These are phyloP conservation scores for Caenorhabditis sp. DNA, from an alignment of 2,888 invertebrate species.

Conservation along the genomic window DNA sequence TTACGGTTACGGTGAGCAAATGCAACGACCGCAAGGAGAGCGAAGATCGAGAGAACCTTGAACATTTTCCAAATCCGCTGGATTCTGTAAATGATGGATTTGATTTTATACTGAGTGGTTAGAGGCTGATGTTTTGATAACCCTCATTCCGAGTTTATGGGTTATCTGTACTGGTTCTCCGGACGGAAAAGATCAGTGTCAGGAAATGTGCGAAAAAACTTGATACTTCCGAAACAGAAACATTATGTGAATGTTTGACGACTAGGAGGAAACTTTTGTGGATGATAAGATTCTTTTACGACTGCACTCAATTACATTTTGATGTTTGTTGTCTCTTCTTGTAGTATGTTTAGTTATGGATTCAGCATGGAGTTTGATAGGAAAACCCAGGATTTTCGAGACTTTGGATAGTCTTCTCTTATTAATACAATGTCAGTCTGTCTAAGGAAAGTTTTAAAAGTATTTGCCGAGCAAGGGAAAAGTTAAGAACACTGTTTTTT, in stretches of 20 bases:
- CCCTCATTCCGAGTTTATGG: conserved; percentile 20
- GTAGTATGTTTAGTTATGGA: too few relatives aligned
- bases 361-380: too few relatives aligned
- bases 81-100: neutral
- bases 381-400: too few relatives aligned
- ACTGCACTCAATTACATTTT: too few relatives aligned
- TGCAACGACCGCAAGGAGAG: conserved; percentile 13
- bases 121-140: conserved; percentile 30
- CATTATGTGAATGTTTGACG: neutral
- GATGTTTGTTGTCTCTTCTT: too few relatives aligned
- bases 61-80: conserved; percentile 18
- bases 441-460: too few relatives aligned
- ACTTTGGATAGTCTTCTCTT: too few relatives aligned
- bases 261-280: neutral
- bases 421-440: too few relatives aligned
- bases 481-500: too few relatives aligned
- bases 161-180: conserved; percentile 44
- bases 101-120: conserved; percentile 7
- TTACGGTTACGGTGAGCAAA: conserved; percentile 38
- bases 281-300: neutral
- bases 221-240: too few relatives aligned
- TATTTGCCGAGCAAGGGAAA: too few relatives aligned
- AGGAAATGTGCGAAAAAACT: neutral
- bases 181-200: conserved; percentile 33
- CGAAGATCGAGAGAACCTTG: conserved; percentile 13